Evolutionary conservation across 2,113 vertebrate genomes (phyloP).

Genomic region (Platysternon megacephalum): DNA sequence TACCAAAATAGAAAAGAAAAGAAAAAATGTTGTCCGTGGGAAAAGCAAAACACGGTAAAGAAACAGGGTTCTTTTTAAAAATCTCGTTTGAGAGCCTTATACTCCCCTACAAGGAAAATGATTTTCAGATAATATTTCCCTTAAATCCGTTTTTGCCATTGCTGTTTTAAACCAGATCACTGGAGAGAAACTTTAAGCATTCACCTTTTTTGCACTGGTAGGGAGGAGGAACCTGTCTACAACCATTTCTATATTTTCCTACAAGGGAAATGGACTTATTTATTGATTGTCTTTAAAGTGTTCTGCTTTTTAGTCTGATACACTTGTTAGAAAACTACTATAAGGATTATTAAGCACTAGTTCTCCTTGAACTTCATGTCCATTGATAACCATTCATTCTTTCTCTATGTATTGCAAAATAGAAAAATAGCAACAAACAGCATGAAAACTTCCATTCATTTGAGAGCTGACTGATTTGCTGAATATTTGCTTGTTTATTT

Average conservation of each 20-base stretch:
- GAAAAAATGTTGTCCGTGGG: background rate
- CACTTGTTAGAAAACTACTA: background rate
- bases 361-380: background rate
- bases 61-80: background rate
- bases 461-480: rapidly evolving
- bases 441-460: rapidly evolving
- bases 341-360: background rate
- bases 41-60: background rate
- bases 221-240: background rate
- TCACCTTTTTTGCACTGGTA: background rate
- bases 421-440: rapidly evolving
- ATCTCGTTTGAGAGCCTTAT: background rate
- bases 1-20: background rate
- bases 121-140: background rate
- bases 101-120: background rate
- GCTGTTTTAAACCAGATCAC: background rate
- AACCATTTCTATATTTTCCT: background rate
- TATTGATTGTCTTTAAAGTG: background rate
- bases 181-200: rapidly evolving
- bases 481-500: background rate
- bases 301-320: background rate
- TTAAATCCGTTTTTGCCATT: background rate
- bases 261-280: background rate
- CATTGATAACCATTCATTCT: background rate
- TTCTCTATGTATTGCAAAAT: background rate